Percentiles rank a stretch among this genome's conserved stretches.
These are phyloP conservation scores for Nymphalis c-album DNA, from an alignment of 2,888 invertebrate genomes.

Conservation along the genomic window DNA sequence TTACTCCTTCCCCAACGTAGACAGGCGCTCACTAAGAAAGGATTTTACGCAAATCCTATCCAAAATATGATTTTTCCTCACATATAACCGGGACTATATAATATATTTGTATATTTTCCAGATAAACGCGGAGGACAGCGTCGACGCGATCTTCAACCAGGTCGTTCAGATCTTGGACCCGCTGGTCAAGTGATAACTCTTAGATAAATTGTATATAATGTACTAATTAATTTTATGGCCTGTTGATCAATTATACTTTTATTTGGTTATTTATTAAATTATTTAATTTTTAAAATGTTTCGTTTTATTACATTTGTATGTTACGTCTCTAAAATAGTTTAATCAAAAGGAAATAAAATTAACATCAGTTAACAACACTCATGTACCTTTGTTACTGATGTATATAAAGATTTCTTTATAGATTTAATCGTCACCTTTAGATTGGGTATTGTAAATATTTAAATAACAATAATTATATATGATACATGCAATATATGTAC, in stretches of 20 bases:
- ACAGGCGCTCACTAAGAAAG: too few relatives aligned
- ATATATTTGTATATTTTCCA: slow-evolving; percentile 57
- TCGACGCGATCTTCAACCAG: slow-evolving; percentile 89
- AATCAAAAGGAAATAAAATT: too few relatives aligned
- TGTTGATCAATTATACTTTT: slow-evolving; percentile 43
- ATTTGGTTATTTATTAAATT: slow-evolving; percentile 31
- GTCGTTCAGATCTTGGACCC: slow-evolving; percentile 83
- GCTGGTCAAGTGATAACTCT: slow-evolving; percentile 48
- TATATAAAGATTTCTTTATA: too few relatives aligned
- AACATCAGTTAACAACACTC: background rate
- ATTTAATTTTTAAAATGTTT: slow-evolving; percentile 16
- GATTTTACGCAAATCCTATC: too few relatives aligned
- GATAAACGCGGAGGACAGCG: slow-evolving; percentile 90
- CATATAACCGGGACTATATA: too few relatives aligned
- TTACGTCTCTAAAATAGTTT: slow-evolving; percentile 19
- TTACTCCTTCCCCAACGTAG: too few relatives aligned
- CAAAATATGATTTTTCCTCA: too few relatives aligned
- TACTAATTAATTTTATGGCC: slow-evolving; percentile 26
- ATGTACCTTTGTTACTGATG: background rate
- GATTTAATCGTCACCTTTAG: too few relatives aligned
- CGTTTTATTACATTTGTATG: background rate
- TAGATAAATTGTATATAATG: slow-evolving; percentile 38
- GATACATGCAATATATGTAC: too few relatives aligned
- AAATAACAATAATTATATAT: too few relatives aligned
- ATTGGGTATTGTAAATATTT: too few relatives aligned